phyloP scores from a whole-genome alignment of 2,888 invertebrate species.

The Mellilla xanthometata region DNA sequence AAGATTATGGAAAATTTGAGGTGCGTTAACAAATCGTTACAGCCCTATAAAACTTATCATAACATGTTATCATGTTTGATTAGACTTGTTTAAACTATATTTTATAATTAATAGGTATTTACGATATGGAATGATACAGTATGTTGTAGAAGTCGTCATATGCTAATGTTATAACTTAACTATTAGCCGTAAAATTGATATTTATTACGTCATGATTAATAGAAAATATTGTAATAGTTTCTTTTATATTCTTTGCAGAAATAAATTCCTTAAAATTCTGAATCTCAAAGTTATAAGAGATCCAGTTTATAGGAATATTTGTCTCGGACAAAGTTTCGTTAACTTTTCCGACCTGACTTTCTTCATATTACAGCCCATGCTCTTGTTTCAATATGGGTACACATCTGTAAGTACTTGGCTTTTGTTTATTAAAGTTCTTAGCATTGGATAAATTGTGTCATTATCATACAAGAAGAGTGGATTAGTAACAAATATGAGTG shows the following conservation, averaged over 20 bases:
- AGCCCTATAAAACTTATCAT: background rate
- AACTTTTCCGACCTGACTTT: conserved; percentile 85
- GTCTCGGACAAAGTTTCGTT: conserved; percentile 83
- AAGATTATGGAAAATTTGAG: conserved; percentile 12
- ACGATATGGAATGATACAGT: too few relatives aligned
- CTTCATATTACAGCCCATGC: conserved; percentile 83
- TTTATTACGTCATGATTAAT: too few relatives aligned
- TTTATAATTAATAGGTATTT: too few relatives aligned
- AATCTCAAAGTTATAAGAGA: conserved; percentile 78
- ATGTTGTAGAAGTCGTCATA: too few relatives aligned
- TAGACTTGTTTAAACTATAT: background rate
- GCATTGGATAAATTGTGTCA: too few relatives aligned
- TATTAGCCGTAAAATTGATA: too few relatives aligned
- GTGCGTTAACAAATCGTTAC: conserved; percentile 3
- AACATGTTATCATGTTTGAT: background rate
- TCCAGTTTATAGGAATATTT: conserved; percentile 80
- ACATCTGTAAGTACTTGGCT: conserved; percentile 46
- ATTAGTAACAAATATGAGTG: too few relatives aligned
- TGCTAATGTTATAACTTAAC: too few relatives aligned
- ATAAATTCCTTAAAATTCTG: conserved; percentile 55
- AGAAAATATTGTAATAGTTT: background rate
- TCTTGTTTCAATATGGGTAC: conserved; percentile 82
- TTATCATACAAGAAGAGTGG: too few relatives aligned
- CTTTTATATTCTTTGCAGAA: conserved; percentile 34
- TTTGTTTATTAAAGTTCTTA: background rate